These are phyloP conservation scores for Chrysopilus asiliformis DNA, from an alignment of 2,888 invertebrate species.

Conservation along the genomic window DNA sequence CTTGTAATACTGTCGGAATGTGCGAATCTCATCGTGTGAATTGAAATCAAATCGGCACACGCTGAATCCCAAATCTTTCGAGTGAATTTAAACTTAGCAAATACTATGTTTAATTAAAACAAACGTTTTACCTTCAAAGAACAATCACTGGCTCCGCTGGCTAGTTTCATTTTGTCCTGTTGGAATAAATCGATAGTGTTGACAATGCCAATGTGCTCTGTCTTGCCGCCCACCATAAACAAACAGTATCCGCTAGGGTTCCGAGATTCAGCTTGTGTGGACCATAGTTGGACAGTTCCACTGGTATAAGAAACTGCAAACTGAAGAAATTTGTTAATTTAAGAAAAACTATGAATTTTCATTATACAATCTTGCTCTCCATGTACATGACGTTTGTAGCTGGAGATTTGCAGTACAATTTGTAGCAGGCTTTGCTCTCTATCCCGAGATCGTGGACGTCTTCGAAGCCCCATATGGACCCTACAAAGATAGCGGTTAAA, in stretches of 20 bases:
- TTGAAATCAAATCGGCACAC: slow-evolving; percentile 23
- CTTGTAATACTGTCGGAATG: slow-evolving; percentile 23
- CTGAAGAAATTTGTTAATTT: slow-evolving; percentile 3
- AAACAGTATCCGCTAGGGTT: slow-evolving; percentile 22
- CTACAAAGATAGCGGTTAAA: no score
- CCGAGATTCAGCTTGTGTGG: slow-evolving; percentile 27
- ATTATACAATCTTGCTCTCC: slow-evolving; percentile 22
- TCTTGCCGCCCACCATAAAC: slow-evolving; percentile 26
- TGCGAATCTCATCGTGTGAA: slow-evolving; percentile 17
- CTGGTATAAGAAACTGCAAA: slow-evolving; percentile 17
- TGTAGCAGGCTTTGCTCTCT: slow-evolving; percentile 21
- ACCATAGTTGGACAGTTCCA: slow-evolving; percentile 29
- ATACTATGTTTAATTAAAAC: neutral
- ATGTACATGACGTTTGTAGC: slow-evolving; percentile 27
- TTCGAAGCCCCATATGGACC: slow-evolving; percentile 29
- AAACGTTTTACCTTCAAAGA: slow-evolving; percentile 23
- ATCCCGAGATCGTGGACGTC: slow-evolving; percentile 16
- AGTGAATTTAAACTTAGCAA: neutral
- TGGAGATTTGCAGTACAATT: slow-evolving; percentile 22
- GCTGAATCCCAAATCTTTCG: slow-evolving; percentile 30
- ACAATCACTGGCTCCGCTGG: slow-evolving; percentile 25
- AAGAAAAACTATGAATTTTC: neutral
- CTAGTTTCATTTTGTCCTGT: slow-evolving; percentile 20
- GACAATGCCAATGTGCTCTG: slow-evolving; percentile 27
- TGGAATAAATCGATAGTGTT: slow-evolving; percentile 24